A percentile compares a stretch with the other conserved stretches of the same genome.
These are phyloP conservation scores for Leptinotarsa rubiginosa DNA, from an alignment of 2,888 invertebrate species.

Conservation along the genomic window DNA sequence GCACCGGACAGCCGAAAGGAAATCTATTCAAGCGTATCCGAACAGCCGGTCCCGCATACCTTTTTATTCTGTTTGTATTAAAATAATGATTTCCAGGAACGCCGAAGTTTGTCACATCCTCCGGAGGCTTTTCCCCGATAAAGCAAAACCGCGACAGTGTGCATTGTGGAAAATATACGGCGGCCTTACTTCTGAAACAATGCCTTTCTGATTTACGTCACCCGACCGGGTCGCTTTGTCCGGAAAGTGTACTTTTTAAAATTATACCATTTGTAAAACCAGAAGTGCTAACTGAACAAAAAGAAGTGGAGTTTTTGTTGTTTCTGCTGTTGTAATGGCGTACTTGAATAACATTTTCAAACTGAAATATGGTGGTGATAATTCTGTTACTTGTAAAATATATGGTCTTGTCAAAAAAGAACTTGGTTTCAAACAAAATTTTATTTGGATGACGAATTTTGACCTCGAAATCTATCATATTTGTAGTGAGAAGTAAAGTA, in stretches of 20 bases:
- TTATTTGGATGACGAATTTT: not conserved
- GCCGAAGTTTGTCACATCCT: conserved; percentile 28
- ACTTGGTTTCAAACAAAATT: not conserved
- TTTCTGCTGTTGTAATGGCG: conserved; percentile 44
- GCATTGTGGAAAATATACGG: conserved; percentile 46
- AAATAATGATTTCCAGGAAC: conserved; percentile 36
- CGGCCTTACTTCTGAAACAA: conserved; percentile 53
- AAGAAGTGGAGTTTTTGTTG: conserved; percentile 46
- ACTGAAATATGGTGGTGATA: conserved; percentile 34
- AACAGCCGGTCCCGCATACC: not conserved
- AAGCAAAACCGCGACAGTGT: conserved; percentile 44
- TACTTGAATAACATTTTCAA: conserved; percentile 49
- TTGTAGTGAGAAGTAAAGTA: too few species aligned
- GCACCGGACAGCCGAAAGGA: not conserved
- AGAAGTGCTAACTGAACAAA: conserved; percentile 57
- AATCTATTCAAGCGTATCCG: conserved; percentile 9
- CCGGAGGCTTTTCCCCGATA: conserved; percentile 36
- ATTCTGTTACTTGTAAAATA: conserved; percentile 24
- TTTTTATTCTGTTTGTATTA: conserved; percentile 33
- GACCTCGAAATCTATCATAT: too few species aligned
- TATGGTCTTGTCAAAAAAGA: not conserved
- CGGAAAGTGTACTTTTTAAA: conserved; percentile 58
- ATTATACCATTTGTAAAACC: conserved; percentile 60
- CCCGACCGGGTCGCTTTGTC: conserved; percentile 47
- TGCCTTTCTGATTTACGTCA: conserved; percentile 59